A percentile compares a stretch with the other conserved stretches of the same genome.
Evolutionary conservation across 2,888 invertebrate genomes (phyloP).

Genomic region (Adela reaumurella): DNA sequence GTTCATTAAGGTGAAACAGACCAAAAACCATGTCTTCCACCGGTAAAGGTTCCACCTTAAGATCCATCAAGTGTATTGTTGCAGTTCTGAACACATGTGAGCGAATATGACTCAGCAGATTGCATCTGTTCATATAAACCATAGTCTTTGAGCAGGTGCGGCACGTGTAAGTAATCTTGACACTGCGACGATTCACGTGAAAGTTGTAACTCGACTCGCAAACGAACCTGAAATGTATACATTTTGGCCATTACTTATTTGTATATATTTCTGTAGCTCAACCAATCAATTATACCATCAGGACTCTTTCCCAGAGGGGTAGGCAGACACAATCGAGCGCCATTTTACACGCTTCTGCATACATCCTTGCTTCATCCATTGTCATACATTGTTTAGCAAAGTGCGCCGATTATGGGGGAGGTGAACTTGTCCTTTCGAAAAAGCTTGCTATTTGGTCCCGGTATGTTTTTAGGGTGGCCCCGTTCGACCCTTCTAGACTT

Average conservation of each 20-base stretch:
- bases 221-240: constrained; percentile 32
- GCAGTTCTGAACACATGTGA: constrained; percentile 42
- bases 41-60: constrained; percentile 39
- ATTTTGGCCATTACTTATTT: constrained; percentile 1
- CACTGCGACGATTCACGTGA: constrained; percentile 39
- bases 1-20: background rate
- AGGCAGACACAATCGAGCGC: too few species aligned
- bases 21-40: constrained; percentile 12
- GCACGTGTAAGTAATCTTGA: constrained; percentile 36
- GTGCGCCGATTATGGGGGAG: too few species aligned
- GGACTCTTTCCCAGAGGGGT: too few species aligned
- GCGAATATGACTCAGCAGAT: constrained; percentile 44
- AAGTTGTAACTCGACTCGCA: constrained; percentile 34
- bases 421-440: too few species aligned
- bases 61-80: constrained; percentile 40
- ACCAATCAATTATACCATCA: too few species aligned
- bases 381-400: too few species aligned
- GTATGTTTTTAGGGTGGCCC: too few species aligned
- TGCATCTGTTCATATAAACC: constrained; percentile 42
- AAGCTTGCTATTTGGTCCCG: too few species aligned
- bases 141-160: constrained; percentile 29
- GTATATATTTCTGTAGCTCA: too few species aligned
- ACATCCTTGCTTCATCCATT: too few species aligned
- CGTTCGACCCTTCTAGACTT: too few species aligned
- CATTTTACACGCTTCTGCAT: too few species aligned